A percentile compares a stretch with the other conserved stretches of the same genome.
Evolutionary conservation across 2,797 vertebrate genomes (phyloP).

Genomic region (Enteromius thamalakanensis): DNA sequence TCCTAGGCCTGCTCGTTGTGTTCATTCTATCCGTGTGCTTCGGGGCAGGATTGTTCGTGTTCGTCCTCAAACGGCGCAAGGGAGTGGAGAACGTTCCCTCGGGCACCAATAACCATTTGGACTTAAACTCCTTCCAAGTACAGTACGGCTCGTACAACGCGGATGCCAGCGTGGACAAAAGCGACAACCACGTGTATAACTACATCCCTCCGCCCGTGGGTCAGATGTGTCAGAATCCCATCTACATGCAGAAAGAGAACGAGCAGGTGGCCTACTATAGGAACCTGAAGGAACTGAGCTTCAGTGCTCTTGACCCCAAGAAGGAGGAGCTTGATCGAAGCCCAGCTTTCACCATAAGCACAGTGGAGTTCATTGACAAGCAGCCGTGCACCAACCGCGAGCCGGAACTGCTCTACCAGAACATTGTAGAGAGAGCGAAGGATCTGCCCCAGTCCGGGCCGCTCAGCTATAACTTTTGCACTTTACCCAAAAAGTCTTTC

Average conservation of each 20-base stretch:
- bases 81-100: constrained; percentile 84
- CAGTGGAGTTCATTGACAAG: constrained; percentile 90
- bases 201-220: constrained; percentile 93
- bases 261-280: constrained; percentile 92
- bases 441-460: constrained; percentile 86
- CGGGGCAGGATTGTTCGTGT: constrained; percentile 95
- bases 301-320: constrained; percentile 82
- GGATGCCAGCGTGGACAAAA: constrained; percentile 83
- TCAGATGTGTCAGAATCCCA: constrained; percentile 98
- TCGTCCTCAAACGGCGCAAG: constrained; percentile 94
- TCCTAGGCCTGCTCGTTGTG: constrained; percentile 94
- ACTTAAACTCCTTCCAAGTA: constrained; percentile 93
- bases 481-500: constrained; percentile 95
- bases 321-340: constrained; percentile 83
- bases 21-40: constrained; percentile 97
- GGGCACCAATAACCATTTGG: constrained; percentile 84
- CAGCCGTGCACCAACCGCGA: constrained; percentile 73
- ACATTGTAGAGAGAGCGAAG: constrained; percentile 88
- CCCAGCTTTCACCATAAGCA: constrained; percentile 91
- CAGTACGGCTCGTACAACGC: constrained; percentile 92
- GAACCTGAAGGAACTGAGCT: constrained; percentile 92
- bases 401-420: constrained; percentile 93
- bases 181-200: constrained; percentile 92
- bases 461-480: constrained; percentile 94
- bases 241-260: constrained; percentile 96